Conservation (phyloP, 2,888 invertebrate genomes). For the Leptinotarsa rubiginosa region DNA sequence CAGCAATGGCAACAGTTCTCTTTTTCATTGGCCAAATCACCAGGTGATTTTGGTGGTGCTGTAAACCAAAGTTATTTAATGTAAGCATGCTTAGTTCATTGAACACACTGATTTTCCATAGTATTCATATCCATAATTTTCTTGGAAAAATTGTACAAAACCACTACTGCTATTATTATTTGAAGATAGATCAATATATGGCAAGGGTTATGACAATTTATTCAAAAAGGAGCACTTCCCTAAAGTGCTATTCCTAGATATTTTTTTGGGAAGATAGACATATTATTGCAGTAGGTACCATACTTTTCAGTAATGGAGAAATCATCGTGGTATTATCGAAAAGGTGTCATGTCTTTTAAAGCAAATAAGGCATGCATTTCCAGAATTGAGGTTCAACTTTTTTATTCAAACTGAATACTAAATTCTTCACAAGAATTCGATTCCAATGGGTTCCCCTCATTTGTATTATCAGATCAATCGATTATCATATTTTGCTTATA, state of each 20-base stretch:
- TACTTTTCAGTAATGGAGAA: neutral
- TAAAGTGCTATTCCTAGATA: neutral
- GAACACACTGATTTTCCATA: too few relatives aligned
- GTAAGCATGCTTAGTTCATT: neutral
- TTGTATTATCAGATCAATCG: too few relatives aligned
- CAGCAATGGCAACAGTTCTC: conserved; percentile 15
- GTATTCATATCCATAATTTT: too few relatives aligned
- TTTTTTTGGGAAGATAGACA: conserved; percentile 4
- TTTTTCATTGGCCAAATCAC: neutral
- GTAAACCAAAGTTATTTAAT: neutral
- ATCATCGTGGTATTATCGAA: neutral
- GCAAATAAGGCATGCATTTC: neutral
- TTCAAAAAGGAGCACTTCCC: neutral
- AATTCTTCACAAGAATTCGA: too few relatives aligned
- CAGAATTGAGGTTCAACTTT: too few relatives aligned
- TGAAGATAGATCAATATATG: neutral
- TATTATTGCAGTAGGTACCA: neutral
- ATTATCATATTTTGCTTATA: too few relatives aligned
- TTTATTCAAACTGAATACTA: too few relatives aligned
- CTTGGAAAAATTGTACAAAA: neutral
- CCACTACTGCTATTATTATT: neutral
- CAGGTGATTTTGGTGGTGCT: conserved; percentile 18
- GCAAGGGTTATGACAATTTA: neutral
- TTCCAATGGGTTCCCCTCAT: too few relatives aligned
- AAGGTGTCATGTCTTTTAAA: neutral